A percentile compares a stretch with the other conserved stretches of the same genome.
phyloP scores from a whole-genome alignment of 30 jellyfish, hydroid and myxozoan species.

The Chrysaora quinquecirrha region DNA sequence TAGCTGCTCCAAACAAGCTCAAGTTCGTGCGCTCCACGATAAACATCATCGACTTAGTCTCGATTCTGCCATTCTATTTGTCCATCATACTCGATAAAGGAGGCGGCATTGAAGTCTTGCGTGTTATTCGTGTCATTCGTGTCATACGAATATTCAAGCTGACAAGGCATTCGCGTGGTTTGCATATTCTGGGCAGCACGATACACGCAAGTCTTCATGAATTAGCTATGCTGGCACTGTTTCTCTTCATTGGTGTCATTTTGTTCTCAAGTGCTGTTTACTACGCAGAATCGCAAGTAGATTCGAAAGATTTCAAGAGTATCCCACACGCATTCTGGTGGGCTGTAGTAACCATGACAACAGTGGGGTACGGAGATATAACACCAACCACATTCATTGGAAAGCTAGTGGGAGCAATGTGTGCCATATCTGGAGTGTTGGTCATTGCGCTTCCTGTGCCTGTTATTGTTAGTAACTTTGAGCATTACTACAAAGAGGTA shows the following conservation, averaged over 20 bases:
- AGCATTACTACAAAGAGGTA: slow-evolving; percentile 93
- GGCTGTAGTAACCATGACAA: slow-evolving; percentile 99
- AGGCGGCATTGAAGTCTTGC: slow-evolving; percentile 83
- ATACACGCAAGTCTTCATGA: slow-evolving; percentile 95
- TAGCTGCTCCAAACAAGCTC: slow-evolving; percentile 78
- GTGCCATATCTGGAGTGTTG: slow-evolving; percentile 98
- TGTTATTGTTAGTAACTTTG: slow-evolving; percentile 98
- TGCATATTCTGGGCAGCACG: slow-evolving; percentile 94
- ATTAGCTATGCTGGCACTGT: slow-evolving; percentile 90
- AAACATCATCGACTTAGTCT: slow-evolving; percentile 85
- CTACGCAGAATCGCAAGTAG: slow-evolving; percentile 89
- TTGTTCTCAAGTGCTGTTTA: slow-evolving; percentile 96
- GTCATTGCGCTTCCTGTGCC: slow-evolving; percentile 99
- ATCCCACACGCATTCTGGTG: slow-evolving; percentile 99
- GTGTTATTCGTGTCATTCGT: slow-evolving; percentile 95
- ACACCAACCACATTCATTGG: slow-evolving; percentile 89
- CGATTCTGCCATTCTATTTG: slow-evolving; percentile 90
- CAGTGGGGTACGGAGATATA: slow-evolving; percentile 97
- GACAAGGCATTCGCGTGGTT: slow-evolving; percentile 98
- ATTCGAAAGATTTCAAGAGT: slow-evolving; percentile 72
- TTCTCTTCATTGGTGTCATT: slow-evolving; percentile 88
- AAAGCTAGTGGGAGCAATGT: slow-evolving; percentile 93
- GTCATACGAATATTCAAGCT: slow-evolving; percentile 93
- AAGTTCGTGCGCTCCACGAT: slow-evolving; percentile 72
- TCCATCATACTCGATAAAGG: slow-evolving; percentile 73